Evolutionary conservation across 92 coral and sea anemone genomes (phyloP).

Genomic region (Galaxea fascicularis): DNA sequence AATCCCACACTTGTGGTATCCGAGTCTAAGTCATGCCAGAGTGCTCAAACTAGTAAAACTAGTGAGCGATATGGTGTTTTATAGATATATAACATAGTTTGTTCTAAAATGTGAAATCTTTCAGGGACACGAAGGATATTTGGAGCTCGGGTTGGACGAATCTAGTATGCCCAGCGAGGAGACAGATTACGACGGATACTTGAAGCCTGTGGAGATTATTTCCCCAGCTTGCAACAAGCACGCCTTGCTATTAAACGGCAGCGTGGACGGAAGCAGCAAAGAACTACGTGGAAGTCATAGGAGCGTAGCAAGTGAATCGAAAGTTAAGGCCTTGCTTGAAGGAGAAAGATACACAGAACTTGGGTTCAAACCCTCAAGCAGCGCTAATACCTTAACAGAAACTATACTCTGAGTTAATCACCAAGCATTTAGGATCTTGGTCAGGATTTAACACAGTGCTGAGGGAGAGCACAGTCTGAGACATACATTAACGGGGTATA

Average conservation of each 20-base stretch:
- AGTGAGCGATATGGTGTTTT: too few relatives aligned
- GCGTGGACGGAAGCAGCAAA: neutral
- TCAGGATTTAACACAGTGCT: too few relatives aligned
- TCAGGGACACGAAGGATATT: constrained; percentile 36
- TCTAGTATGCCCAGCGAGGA: neutral
- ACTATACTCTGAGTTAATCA: constrained; percentile 15
- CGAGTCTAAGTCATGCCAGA: too few relatives aligned
- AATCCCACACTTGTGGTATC: too few relatives aligned
- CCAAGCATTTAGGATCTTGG: too few relatives aligned
- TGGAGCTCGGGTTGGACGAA: constrained; percentile 32
- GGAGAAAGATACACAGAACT: constrained; percentile 52
- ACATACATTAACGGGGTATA: too few relatives aligned
- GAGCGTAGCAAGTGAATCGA: constrained; percentile 17
- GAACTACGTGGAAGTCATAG: constrained; percentile 16
- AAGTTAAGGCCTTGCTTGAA: constrained; percentile 3
- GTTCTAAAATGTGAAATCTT: neutral
- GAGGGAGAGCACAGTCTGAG: too few relatives aligned
- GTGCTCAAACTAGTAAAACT: too few relatives aligned
- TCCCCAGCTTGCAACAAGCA: constrained; percentile 8
- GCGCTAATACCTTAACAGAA: constrained; percentile 27
- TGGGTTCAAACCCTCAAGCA: constrained; percentile 45
- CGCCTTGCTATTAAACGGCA: constrained; percentile 14
- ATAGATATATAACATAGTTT: too few relatives aligned
- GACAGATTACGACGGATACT: constrained; percentile 39
- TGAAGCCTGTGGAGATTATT: constrained; percentile 29